phyloP scores from a whole-genome alignment of 2,888 invertebrate species.

The Xestobium rufovillosum region DNA sequence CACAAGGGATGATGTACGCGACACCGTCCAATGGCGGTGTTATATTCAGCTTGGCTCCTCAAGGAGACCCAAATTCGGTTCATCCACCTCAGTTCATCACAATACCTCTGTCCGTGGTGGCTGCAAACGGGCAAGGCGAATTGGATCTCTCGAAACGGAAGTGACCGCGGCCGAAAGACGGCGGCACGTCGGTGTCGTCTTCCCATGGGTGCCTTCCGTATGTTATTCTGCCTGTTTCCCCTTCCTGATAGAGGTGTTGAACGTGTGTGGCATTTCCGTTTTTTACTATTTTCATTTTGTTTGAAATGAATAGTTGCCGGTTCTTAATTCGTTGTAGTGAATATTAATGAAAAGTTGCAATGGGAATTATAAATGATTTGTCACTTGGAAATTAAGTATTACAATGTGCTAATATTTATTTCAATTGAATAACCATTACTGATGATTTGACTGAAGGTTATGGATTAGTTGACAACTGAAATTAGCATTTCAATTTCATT shows the following conservation, averaged over 20 bases:
- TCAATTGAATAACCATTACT: too few relatives aligned
- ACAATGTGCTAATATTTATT: too few relatives aligned
- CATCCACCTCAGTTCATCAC: slow-evolving; percentile 59
- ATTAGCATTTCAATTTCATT: too few relatives aligned
- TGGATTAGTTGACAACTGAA: too few relatives aligned
- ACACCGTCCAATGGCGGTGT: slow-evolving; percentile 43
- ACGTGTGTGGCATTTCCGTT: background rate
- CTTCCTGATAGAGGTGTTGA: slow-evolving; percentile 22
- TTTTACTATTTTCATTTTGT: too few relatives aligned
- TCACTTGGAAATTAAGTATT: too few relatives aligned
- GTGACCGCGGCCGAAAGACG: slow-evolving; percentile 27
- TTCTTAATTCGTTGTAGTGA: too few relatives aligned
- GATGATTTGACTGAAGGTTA: too few relatives aligned
- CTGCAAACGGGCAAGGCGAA: slow-evolving; percentile 41
- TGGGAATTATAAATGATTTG: too few relatives aligned
- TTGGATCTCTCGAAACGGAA: slow-evolving; percentile 36
- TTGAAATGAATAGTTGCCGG: too few relatives aligned
- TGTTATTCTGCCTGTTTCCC: slow-evolving; percentile 21
- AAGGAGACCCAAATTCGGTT: slow-evolving; percentile 32
- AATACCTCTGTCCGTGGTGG: slow-evolving; percentile 61
- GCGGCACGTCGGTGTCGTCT: slow-evolving; percentile 23
- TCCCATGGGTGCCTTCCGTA: slow-evolving; percentile 18
- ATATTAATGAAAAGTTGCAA: too few relatives aligned
- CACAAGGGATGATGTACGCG: slow-evolving; percentile 45
- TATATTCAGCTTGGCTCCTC: slow-evolving; percentile 42